Conservation (phyloP, 2,113 vertebrate genomes). For the Paracanthobrama guichenoti region DNA sequence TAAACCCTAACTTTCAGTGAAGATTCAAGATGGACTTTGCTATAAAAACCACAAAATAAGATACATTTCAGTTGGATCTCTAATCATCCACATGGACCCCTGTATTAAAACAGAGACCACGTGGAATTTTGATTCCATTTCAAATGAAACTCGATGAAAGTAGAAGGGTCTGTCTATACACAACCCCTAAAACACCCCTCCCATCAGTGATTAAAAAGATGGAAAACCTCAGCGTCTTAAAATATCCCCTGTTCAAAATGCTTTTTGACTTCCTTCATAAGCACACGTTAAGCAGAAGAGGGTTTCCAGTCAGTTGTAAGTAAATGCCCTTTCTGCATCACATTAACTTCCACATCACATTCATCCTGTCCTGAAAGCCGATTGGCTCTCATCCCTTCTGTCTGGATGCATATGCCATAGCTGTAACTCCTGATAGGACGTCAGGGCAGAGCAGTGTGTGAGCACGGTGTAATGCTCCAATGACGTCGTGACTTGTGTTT, state of each 20-base stretch:
- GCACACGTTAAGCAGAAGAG: neutral
- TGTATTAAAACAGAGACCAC: too few relatives aligned
- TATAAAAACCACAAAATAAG: too few relatives aligned
- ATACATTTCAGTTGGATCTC: too few relatives aligned
- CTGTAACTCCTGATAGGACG: constrained; percentile 68
- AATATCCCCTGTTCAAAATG: neutral
- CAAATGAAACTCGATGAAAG: neutral
- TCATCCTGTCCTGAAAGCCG: constrained; percentile 1
- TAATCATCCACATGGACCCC: too few relatives aligned
- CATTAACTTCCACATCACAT: constrained; percentile 72
- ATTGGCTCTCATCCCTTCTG: constrained; percentile 55
- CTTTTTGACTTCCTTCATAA: neutral
- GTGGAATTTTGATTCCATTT: neutral
- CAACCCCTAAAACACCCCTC: too few relatives aligned
- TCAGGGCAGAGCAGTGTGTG: neutral
- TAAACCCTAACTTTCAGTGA: too few relatives aligned
- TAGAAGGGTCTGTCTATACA: neutral
- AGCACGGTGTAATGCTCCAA: constrained; percentile 61
- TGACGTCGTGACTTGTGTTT: constrained; percentile 51
- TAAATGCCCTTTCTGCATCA: constrained; percentile 59
- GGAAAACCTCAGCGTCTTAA: neutral
- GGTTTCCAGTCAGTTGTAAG: constrained; percentile 37
- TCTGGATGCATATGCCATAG: constrained; percentile 42
- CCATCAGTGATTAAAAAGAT: neutral
- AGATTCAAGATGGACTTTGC: too few relatives aligned